Conservation (phyloP, 53 echinoderm and acorn worm species). For the Antedon mediterranea region DNA sequence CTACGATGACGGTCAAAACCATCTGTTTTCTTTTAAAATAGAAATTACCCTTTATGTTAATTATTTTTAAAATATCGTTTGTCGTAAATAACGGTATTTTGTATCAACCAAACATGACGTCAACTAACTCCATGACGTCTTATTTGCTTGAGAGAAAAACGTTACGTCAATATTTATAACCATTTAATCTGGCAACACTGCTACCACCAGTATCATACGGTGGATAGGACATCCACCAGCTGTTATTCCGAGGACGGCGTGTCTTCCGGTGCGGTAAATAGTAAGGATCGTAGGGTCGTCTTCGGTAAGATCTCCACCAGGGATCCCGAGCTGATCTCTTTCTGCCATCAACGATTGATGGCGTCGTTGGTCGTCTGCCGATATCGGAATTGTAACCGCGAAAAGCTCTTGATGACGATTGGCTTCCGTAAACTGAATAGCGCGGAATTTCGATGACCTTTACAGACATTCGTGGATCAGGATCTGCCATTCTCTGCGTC, state of each 20-base stretch:
- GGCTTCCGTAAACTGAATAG: background rate
- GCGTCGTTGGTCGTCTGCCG: background rate
- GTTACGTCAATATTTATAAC: too few relatives aligned
- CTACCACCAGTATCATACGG: background rate
- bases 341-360: background rate
- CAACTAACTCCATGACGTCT: too few relatives aligned
- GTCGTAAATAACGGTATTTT: too few relatives aligned
- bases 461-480: background rate
- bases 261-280: background rate
- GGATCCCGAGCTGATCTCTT: background rate
- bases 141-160: too few relatives aligned
- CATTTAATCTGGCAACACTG: background rate
- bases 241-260: background rate
- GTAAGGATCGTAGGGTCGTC: background rate
- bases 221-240: background rate
- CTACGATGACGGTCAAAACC: too few relatives aligned
- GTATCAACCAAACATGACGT: too few relatives aligned
- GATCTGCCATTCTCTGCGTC: background rate
- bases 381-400: background rate
- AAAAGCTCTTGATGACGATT: background rate
- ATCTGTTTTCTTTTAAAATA: too few relatives aligned
- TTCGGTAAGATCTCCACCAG: background rate
- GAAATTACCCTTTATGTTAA: too few relatives aligned
- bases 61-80: too few relatives aligned
- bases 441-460: background rate